These are phyloP conservation scores for Epinephelus malabaricus DNA, from an alignment of 2,797 vertebrate species.

Conservation along the genomic window DNA sequence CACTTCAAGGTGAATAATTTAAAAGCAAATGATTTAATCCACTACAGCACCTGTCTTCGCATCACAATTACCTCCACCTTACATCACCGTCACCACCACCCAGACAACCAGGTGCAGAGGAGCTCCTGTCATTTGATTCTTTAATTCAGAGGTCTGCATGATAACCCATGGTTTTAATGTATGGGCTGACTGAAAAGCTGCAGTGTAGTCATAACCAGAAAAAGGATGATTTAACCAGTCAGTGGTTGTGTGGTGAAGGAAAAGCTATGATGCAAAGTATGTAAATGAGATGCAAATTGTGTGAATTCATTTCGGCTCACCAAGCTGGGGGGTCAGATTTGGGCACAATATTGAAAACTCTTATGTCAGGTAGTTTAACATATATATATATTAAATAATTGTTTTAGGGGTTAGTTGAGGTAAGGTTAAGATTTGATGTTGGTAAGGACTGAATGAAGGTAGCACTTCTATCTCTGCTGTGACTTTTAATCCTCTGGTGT, in stretches of 20 bases:
- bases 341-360: neutral
- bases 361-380: neutral
- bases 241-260: neutral
- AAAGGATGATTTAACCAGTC: neutral
- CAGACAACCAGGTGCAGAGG: constrained; percentile 1
- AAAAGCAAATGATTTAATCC: neutral
- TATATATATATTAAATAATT: neutral
- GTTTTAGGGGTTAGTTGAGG: neutral
- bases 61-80: neutral
- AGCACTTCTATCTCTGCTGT: neutral
- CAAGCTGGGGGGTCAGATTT: neutral
- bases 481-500: neutral
- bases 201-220: neutral
- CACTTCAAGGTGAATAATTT: neutral
- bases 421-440: neutral
- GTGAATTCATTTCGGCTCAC: neutral
- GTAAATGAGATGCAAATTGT: constrained; percentile 10
- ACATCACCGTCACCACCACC: neutral
- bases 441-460: neutral
- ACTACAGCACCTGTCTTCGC: neutral
- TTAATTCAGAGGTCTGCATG: neutral
- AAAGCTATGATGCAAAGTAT: neutral
- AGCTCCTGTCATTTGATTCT: neutral
- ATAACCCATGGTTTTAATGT: neutral
- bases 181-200: neutral